phyloP scores from a whole-genome alignment of 2,797 vertebrate genomes.

The Lophotriccus pileatus region DNA sequence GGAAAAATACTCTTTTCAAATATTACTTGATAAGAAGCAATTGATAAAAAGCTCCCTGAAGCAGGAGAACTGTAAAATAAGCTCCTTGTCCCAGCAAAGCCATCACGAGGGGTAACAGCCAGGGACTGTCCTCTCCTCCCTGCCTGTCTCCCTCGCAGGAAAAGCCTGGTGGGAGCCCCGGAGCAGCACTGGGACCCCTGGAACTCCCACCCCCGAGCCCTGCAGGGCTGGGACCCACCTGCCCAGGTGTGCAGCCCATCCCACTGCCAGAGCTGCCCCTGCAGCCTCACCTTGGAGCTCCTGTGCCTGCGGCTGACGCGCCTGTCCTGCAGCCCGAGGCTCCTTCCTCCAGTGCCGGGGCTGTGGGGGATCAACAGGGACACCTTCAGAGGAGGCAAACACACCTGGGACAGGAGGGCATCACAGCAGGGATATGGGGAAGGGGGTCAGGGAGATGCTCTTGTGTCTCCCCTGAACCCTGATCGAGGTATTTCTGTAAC shows the following conservation, averaged over 20 bases:
- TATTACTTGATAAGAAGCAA: rapidly evolving
- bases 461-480: neutral
- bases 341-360: neutral
- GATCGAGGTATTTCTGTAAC: neutral
- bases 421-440: neutral
- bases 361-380: neutral
- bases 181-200: neutral
- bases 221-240: neutral
- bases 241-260: neutral
- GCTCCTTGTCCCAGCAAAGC: neutral
- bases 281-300: conserved; percentile 53
- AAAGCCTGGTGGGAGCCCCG: neutral
- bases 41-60: rapidly evolving
- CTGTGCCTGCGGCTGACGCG: neutral
- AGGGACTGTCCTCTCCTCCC: neutral
- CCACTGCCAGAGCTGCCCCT: neutral
- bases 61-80: neutral
- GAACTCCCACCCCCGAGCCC: neutral
- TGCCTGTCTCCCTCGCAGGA: neutral
- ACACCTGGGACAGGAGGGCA: neutral
- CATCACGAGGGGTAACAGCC: neutral
- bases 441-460: neutral
- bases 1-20: neutral
- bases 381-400: neutral
- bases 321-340: neutral